Percentiles rank a stretch among this genome's conserved stretches.
phyloP scores from a whole-genome alignment of 2,113 vertebrate species.

The Triplophysa tibetana region DNA sequence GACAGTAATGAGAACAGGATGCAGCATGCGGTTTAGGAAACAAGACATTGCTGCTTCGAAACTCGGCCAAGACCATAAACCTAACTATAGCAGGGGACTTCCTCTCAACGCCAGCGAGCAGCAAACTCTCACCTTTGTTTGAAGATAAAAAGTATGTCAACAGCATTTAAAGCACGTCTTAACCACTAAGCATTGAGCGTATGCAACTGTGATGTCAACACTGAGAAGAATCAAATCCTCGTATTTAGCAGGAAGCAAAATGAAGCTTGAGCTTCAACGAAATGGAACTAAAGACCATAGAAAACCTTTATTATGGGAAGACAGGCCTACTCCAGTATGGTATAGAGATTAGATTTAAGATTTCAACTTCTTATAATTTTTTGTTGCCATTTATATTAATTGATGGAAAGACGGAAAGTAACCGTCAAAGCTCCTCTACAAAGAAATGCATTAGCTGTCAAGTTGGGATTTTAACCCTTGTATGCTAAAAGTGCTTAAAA shows the following conservation, averaged over 20 bases:
- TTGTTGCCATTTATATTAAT: too few relatives aligned
- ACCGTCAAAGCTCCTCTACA: too few relatives aligned
- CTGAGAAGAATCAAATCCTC: not conserved
- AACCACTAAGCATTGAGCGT: not conserved
- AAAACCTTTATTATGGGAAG: not conserved
- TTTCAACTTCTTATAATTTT: too few relatives aligned
- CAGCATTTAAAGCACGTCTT: not conserved
- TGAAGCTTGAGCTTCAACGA: not conserved
- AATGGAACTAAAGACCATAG: not conserved
- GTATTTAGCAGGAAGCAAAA: not conserved
- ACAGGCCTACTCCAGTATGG: too few relatives aligned
- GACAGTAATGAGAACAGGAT: constrained; percentile 47
- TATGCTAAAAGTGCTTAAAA: too few relatives aligned
- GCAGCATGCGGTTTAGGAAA: constrained; percentile 41
- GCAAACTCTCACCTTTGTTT: constrained; percentile 29
- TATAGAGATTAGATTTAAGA: not conserved
- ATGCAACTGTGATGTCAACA: not conserved
- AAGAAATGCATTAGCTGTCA: too few relatives aligned
- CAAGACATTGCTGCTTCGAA: constrained; percentile 34
- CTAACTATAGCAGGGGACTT: constrained; percentile 23
- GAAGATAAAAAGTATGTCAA: not conserved
- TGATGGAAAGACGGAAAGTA: too few relatives aligned
- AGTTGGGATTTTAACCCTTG: too few relatives aligned
- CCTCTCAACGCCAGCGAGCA: not conserved
- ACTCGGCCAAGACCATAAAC: constrained; percentile 12